phyloP scores from a whole-genome alignment of 2,113 vertebrate species.

The Polyodon spathula region DNA sequence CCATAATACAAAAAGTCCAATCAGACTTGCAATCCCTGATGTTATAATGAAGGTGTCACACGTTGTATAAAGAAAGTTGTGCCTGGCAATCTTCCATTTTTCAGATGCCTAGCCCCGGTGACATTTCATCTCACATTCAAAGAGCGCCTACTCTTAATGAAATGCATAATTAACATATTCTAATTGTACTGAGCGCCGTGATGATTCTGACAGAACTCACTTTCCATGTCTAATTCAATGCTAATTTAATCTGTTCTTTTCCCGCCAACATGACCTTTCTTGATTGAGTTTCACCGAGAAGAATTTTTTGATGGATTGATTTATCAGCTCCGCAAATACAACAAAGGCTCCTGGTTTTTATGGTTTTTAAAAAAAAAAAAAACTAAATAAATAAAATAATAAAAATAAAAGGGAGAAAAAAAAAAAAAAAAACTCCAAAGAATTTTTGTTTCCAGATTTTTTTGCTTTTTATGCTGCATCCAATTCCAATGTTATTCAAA shows the following conservation, averaged over 20 bases:
- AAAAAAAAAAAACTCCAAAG: not conserved
- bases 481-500: too few species aligned
- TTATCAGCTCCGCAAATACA: slow-evolving; percentile 98
- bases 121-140: slow-evolving; percentile 99
- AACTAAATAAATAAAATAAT: slow-evolving; percentile 15
- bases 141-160: slow-evolving; percentile 98
- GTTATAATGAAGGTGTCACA: slow-evolving; percentile 99
- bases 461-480: too few species aligned
- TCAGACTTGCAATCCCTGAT: slow-evolving; percentile 98
- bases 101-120: slow-evolving; percentile 99
- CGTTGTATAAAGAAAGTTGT: slow-evolving; percentile 99
- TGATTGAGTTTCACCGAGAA: slow-evolving; percentile 99
- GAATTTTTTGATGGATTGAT: slow-evolving; percentile 99
- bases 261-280: slow-evolving; percentile 99
- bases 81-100: slow-evolving; percentile 99
- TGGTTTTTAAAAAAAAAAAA: slow-evolving; percentile 92
- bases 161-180: slow-evolving; percentile 99
- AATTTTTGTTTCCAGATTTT: too few species aligned
- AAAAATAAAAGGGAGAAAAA: slow-evolving; percentile 15
- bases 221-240: slow-evolving; percentile 99
- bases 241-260: slow-evolving; percentile 99
- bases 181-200: slow-evolving; percentile 99
- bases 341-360: slow-evolving; percentile 83
- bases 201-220: slow-evolving; percentile 80
- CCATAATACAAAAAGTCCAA: slow-evolving; percentile 99